A percentile compares a stretch with the other conserved stretches of the same genome.
Evolutionary conservation across 2,888 invertebrate species (phyloP).

Genomic region (Halictus quadricinctus): DNA sequence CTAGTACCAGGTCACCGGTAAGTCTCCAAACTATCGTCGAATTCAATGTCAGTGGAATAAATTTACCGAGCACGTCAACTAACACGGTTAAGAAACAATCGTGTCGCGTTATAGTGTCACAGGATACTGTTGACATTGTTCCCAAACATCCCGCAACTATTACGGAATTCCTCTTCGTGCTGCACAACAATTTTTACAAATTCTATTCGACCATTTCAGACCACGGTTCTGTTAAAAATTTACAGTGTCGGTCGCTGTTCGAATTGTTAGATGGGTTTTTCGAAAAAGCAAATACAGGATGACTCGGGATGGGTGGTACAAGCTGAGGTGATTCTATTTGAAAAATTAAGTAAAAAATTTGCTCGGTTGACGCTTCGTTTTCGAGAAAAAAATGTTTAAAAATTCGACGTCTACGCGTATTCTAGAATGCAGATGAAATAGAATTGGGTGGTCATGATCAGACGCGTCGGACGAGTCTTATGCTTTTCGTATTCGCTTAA

Average conservation of each 20-base stretch:
- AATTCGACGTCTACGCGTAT: not conserved
- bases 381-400: not conserved
- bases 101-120: not conserved
- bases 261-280: too few species aligned
- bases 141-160: not conserved
- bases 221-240: not conserved
- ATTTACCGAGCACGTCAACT: slow-evolving; percentile 34
- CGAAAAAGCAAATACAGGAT: not conserved
- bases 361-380: not conserved
- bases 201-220: not conserved
- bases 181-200: not conserved
- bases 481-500: not conserved
- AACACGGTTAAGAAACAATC: slow-evolving; percentile 5
- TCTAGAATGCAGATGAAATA: not conserved
- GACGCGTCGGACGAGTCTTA: not conserved
- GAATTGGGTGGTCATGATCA: not conserved
- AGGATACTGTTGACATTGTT: not conserved
- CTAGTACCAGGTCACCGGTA: slow-evolving; percentile 56
- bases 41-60: slow-evolving; percentile 57
- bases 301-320: not conserved
- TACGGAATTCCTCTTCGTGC: not conserved
- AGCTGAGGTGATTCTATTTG: not conserved
- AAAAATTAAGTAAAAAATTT: not conserved
- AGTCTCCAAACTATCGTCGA: slow-evolving; percentile 50
- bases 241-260: not conserved